Evolutionary conservation across 2,797 vertebrate species (phyloP), one percentile per base, ranked within the genome.

Genomic region (Triplophysa yarkandensis): DNA sequence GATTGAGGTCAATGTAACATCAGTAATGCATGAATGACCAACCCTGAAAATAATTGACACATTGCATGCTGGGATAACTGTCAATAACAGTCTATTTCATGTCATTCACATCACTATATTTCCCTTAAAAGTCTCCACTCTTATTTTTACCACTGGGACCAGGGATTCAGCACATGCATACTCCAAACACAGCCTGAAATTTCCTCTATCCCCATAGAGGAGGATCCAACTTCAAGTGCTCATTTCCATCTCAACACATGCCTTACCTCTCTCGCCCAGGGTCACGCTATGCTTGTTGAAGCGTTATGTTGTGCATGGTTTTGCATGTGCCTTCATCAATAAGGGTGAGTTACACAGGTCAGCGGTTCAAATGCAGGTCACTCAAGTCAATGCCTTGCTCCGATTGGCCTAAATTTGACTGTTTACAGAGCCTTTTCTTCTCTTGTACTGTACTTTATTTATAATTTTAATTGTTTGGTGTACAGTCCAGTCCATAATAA

Each of bases 321-420:
- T 81, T 58, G 82, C 44, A 52, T 81, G 83, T 78, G 83, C 78
- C 81, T 79, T 86, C 87, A 87, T 92, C 91, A 90, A 91, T 90
- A 92, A 82, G 88, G 88, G 88, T 91, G 92, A 88, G 87, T 90
- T 90, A 89, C 90, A 89, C 85, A 92, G 90, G 90, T 91, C 89
- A 78, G 25, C 10, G 76, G 91, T 93, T 93, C 90, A 93, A 91
- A 88, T 48, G 83, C 85, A 88, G 90, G 89, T 91, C 91, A 92
- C 82, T 73, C 62, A 74, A n/a, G 28, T 62, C 44, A 4, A 80
- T 76, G 50, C 48, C 34, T 10, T 46, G 41, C 14, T 23, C 46
- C 76, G 70, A 78, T 61, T 74, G 77, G 75, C 52, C 52, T 25
- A 25, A 48, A 72, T 60, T n/a, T 80, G 83, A 75, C 79, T 62